Evolutionary conservation across 1,140 invertebrate genomes (phyloP), one percentile per base, ranked within the genome.

Genomic region (Microplitis demolitor): DNA sequence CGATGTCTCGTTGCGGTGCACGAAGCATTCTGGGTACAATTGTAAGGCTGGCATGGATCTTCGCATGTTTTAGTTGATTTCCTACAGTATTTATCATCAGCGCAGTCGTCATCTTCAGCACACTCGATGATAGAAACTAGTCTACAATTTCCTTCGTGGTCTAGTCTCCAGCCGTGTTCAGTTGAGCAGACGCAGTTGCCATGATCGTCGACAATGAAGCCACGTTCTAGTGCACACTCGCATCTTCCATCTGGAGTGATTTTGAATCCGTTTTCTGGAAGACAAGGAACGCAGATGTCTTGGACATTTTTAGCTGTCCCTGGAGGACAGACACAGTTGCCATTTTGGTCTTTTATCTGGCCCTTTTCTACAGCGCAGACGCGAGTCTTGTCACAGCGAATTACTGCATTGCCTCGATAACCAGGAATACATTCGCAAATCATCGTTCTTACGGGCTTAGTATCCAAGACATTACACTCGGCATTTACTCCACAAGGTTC

Each of bases 391-490:
- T 92, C 92, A 80, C 94, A 95, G 79, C 92, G 89, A 51, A 93
- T 88, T 31, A 93, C 91, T 16, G 94, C 94, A 82, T 95, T 94
- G 83, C 94, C 94, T 83, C 91, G 91, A 82, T 94, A 96, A 60
- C 94, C 94, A 33, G 93, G 92, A n/a, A 93, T 81, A 81, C 96
- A 97, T 83, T 94, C 91, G 77, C 96, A 97, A 70, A 95, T 91
- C 94, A 97, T 95, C 13, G 95, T 96, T 78, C 93, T 90, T 0
- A 97, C 92, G 1, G 95, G 94, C 31, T 91, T 85, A 0, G 95
- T 95, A 78, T 97, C 93, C 3, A 94, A 83, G 1, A 96, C 92
- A 63, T 90, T 91, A 78, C 96, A 97, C 67, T 91, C 88, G 0
- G 95, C 92, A 75, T 96, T 96, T 6, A 90, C 88, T 39, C 93